phyloP scores from a whole-genome alignment of 2,113 vertebrate species.

The Callipepla californica region DNA sequence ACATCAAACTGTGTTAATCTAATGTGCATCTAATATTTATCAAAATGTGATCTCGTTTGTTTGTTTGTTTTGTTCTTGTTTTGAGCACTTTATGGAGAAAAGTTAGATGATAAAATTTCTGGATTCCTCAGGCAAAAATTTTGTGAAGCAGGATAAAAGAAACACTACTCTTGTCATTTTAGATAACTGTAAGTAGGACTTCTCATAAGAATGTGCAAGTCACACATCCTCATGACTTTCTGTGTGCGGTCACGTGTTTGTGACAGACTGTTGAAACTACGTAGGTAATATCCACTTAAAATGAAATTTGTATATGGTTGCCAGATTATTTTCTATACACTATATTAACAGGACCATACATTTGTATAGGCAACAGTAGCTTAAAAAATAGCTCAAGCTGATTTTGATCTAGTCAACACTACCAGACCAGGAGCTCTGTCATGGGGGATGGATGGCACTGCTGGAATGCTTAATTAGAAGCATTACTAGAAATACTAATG shows the following conservation, averaged over 20 bases:
- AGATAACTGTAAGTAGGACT: neutral
- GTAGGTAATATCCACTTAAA: neutral
- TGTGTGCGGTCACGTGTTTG: neutral
- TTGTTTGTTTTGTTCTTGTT: neutral
- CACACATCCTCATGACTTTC: neutral
- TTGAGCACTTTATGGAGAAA: neutral
- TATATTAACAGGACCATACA: neutral
- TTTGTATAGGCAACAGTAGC: neutral
- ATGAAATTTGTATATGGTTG: neutral
- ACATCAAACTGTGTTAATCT: neutral
- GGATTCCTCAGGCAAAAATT: neutral
- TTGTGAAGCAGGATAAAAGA: neutral
- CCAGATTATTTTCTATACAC: neutral
- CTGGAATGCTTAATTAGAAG: neutral
- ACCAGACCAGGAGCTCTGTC: neutral
- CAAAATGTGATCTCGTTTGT: neutral
- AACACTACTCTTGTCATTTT: neutral
- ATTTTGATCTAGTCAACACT: neutral
- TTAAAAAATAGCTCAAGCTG: neutral
- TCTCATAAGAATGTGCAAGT: neutral
- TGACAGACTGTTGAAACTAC: neutral
- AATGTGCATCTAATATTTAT: neutral
- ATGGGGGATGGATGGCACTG: neutral
- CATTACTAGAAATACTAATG: neutral
- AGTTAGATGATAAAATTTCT: neutral